These are phyloP conservation scores for Adelosebastes latens DNA, from an alignment of 2,797 vertebrate species.

Conservation along the genomic window DNA sequence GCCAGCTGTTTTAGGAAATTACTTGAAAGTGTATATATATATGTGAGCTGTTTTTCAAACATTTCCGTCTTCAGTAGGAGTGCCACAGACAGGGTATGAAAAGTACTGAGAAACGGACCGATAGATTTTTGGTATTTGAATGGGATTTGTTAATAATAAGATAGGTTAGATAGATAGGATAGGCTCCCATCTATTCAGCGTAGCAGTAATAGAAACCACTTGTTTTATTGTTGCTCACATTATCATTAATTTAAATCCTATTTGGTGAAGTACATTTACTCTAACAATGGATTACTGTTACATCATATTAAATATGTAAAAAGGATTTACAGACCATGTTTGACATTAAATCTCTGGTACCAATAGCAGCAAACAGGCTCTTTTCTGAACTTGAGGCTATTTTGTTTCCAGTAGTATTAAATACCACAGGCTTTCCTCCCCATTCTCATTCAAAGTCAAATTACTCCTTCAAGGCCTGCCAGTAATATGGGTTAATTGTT, in stretches of 20 bases:
- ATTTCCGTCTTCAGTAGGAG: neutral
- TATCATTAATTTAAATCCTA: neutral
- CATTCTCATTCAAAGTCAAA: constrained; percentile 77
- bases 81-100: neutral
- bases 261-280: neutral
- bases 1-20: neutral
- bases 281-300: neutral
- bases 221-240: neutral
- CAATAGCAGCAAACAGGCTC: constrained; percentile 28
- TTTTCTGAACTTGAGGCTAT: constrained; percentile 47
- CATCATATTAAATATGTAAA: constrained; percentile 16
- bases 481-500: constrained; percentile 85
- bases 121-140: neutral
- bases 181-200: neutral
- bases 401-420: constrained; percentile 64
- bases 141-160: neutral
- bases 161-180: neutral
- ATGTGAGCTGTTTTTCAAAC: neutral
- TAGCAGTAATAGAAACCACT: neutral
- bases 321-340: constrained; percentile 14
- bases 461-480: constrained; percentile 76
- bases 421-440: constrained; percentile 51
- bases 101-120: neutral
- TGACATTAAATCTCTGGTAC: constrained; percentile 28
- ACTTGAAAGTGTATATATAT: neutral